phyloP scores from a whole-genome alignment of 2,113 vertebrate genomes.

The Gadus chalcogrammus region DNA sequence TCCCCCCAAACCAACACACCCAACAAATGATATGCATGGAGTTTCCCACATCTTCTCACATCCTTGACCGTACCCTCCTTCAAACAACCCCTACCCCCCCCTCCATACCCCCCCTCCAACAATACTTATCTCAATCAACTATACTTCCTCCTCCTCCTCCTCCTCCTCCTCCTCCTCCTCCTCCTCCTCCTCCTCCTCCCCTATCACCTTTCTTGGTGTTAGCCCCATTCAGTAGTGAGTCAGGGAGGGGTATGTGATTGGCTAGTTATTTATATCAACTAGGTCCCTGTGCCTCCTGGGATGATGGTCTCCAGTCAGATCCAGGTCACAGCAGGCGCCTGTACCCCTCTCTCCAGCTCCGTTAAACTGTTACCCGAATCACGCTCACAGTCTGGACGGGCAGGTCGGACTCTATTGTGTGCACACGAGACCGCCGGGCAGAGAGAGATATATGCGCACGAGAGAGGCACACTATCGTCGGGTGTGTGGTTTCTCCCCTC shows the following conservation, averaged over 20 bases:
- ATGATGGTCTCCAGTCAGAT: slow-evolving; percentile 71
- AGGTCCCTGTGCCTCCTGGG: slow-evolving; percentile 77
- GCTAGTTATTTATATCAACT: slow-evolving; percentile 79
- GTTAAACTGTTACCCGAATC: slow-evolving; percentile 32
- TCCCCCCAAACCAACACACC: background rate
- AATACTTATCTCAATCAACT: slow-evolving; percentile 43
- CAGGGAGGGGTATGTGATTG: slow-evolving; percentile 63
- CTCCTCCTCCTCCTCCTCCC: slow-evolving; percentile 1
- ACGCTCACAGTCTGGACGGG: slow-evolving; percentile 21
- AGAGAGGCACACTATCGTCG: background rate
- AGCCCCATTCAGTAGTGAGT: slow-evolving; percentile 55
- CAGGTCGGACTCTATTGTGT: slow-evolving; percentile 32
- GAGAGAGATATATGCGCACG: background rate
- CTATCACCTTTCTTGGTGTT: slow-evolving; percentile 46
- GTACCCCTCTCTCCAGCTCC: slow-evolving; percentile 4
- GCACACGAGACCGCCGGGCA: background rate
- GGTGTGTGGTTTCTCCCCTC: slow-evolving; percentile 10
- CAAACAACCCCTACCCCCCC: slow-evolving; percentile 4
- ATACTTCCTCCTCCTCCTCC: background rate
- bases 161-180: slow-evolving; percentile 6
- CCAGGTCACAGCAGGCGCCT: slow-evolving; percentile 69
- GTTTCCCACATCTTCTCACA: background rate
- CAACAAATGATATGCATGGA: no score
- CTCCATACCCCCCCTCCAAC: slow-evolving; percentile 22
- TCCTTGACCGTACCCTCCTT: background rate